Evolutionary conservation across 2,888 invertebrate genomes (phyloP).

Genomic region (Temnothorax unifasciatus): DNA sequence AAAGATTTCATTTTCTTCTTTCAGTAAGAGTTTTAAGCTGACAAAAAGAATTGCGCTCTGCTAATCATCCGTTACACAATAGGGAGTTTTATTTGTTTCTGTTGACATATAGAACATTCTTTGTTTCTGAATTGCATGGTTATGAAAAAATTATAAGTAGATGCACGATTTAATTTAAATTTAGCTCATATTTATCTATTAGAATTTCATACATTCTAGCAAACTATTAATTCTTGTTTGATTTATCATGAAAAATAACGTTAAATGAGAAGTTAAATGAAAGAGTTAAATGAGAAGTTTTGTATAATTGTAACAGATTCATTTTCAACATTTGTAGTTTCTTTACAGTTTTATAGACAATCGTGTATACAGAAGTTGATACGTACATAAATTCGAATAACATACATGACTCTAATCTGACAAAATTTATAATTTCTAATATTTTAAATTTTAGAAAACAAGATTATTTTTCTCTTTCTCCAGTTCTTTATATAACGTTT

Average conservation of each 20-base stretch:
- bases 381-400: not conserved
- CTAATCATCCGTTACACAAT: not conserved
- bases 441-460: conserved; percentile 10
- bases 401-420: not conserved
- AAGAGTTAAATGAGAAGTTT: not conserved
- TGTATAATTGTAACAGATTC: not conserved
- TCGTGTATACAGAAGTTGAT: not conserved
- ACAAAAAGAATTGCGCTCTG: conserved; percentile 6
- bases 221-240: not conserved
- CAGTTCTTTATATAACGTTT: not conserved
- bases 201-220: not conserved
- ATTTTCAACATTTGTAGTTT: not conserved
- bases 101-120: not conserved
- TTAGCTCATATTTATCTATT: not conserved
- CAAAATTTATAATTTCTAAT: not conserved
- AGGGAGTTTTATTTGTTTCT: not conserved
- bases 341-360: not conserved
- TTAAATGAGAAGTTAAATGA: not conserved
- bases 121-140: not conserved
- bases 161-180: not conserved
- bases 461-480: not conserved
- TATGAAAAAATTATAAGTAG: not conserved
- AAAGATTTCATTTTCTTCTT: conserved; percentile 35
- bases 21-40: not conserved
- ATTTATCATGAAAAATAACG: not conserved